These are phyloP conservation scores for Marcusenius ussheri DNA, from an alignment of 2,113 vertebrate genomes.

Conservation along the genomic window DNA sequence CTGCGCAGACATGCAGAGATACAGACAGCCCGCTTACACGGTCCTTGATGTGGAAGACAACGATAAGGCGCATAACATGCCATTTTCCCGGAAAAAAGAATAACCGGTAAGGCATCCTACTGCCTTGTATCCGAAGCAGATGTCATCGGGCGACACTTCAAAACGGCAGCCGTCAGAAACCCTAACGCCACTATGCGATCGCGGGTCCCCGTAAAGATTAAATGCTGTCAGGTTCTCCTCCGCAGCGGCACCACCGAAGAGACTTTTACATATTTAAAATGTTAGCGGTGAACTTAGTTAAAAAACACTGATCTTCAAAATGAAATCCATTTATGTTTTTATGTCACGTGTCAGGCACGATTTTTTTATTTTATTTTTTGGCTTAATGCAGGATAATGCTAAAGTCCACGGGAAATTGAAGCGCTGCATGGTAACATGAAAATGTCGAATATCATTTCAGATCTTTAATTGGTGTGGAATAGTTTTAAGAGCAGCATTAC, in stretches of 20 bases:
- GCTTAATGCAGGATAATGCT: background rate
- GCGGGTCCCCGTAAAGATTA: constrained; percentile 54
- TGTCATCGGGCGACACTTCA: constrained; percentile 41
- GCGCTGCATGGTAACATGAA: background rate
- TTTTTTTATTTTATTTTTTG: background rate
- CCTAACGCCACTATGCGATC: constrained; percentile 32
- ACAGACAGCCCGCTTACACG: constrained; percentile 18
- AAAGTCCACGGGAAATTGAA: background rate
- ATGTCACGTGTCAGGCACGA: background rate
- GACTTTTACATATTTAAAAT: constrained; percentile 68
- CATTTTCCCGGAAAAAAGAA: constrained; percentile 15
- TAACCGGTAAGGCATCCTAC: constrained; percentile 34
- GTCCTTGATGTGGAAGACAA: constrained; percentile 24
- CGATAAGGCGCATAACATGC: constrained; percentile 16
- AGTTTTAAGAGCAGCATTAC: background rate
- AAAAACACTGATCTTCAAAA: constrained; percentile 50
- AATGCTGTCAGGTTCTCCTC: constrained; percentile 49
- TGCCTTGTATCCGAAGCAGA: constrained; percentile 37
- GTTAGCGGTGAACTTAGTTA: constrained; percentile 46
- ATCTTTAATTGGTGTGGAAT: background rate
- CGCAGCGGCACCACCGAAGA: constrained; percentile 45
- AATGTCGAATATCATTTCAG: background rate
- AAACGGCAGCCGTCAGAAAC: constrained; percentile 38
- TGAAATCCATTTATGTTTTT: constrained; percentile 48
- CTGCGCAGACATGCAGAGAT: background rate